Conservation (phyloP, 2,888 invertebrate species). For the Taenaris catops region DNA sequence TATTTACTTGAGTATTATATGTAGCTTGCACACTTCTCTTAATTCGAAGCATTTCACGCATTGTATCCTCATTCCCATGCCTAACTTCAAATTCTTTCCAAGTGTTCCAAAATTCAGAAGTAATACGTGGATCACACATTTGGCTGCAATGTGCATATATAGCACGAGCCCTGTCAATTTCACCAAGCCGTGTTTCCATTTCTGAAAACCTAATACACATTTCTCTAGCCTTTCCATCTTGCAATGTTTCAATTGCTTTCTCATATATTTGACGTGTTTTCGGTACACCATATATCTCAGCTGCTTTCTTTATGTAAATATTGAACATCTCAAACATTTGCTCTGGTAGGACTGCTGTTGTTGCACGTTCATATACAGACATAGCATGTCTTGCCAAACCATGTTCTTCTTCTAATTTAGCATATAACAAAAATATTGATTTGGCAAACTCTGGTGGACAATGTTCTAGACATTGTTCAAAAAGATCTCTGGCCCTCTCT, state of each 20-base stretch:
- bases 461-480: constrained; percentile 98
- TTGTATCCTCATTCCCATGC: constrained; percentile 99
- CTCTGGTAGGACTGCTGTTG: constrained; percentile 93
- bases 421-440: constrained; percentile 95
- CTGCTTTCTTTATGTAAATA: constrained; percentile 98
- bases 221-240: constrained; percentile 94
- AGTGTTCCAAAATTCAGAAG: constrained; percentile 97
- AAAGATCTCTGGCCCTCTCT: constrained; percentile 97
- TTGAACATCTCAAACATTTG: constrained; percentile 99
- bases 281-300: constrained; percentile 98
- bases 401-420: constrained; percentile 98
- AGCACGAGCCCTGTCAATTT: constrained; percentile 97
- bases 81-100: constrained; percentile 99
- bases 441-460: constrained; percentile 98
- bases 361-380: constrained; percentile 99
- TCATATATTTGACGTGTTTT: constrained; percentile 98
- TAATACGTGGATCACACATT: constrained; percentile 98
- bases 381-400: constrained; percentile 98
- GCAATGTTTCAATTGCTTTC: constrained; percentile 96
- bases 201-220: constrained; percentile 98
- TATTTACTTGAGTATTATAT: constrained; percentile 98
- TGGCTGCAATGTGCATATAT: constrained; percentile 99
- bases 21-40: constrained; percentile 98
- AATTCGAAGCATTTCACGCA: constrained; percentile 98
- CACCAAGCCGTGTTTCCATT: constrained; percentile 98